These are phyloP conservation scores for Ictalurus punctatus DNA, from an alignment of 2,113 vertebrate genomes.

Conservation along the genomic window DNA sequence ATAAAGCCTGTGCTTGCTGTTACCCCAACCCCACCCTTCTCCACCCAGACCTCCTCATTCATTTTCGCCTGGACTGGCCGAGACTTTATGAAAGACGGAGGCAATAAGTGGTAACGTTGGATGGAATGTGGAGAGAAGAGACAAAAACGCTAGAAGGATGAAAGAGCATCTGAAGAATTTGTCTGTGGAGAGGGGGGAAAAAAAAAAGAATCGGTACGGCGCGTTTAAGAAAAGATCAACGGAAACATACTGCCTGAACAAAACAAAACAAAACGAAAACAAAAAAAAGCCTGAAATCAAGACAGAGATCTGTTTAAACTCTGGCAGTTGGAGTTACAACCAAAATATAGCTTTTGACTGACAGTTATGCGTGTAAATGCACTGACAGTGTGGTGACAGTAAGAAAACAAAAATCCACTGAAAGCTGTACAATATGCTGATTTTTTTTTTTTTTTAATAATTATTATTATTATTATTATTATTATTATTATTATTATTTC, in stretches of 20 bases:
- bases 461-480: too few relatives aligned
- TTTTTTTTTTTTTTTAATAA: neutral
- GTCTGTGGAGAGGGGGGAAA: neutral
- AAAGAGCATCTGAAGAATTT: neutral
- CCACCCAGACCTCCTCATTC: conserved; percentile 54
- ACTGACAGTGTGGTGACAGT: conserved; percentile 17
- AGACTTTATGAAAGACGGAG: conserved; percentile 33
- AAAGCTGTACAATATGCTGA: conserved; percentile 35
- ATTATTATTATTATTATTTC: neutral
- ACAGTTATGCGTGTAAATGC: conserved; percentile 10
- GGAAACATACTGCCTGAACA: conserved; percentile 38
- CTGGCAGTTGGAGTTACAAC: conserved; percentile 20
- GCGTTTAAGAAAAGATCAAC: conserved; percentile 35
- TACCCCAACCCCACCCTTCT: conserved; percentile 23
- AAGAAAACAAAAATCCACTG: conserved; percentile 11
- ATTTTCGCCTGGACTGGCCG: conserved; percentile 39
- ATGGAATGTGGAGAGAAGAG: conserved; percentile 57
- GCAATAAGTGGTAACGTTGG: conserved; percentile 42
- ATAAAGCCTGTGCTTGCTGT: conserved; percentile 13
- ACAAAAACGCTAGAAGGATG: neutral
- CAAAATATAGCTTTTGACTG: conserved; percentile 47
- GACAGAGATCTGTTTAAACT: conserved; percentile 2
- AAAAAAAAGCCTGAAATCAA: conserved; percentile 25
- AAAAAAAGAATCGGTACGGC: conserved; percentile 34
- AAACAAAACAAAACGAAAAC: conserved; percentile 22